Base-by-base conservation (phyloP, 2,113 vertebrate genomes). In the Ceyx margarethae region DNA sequence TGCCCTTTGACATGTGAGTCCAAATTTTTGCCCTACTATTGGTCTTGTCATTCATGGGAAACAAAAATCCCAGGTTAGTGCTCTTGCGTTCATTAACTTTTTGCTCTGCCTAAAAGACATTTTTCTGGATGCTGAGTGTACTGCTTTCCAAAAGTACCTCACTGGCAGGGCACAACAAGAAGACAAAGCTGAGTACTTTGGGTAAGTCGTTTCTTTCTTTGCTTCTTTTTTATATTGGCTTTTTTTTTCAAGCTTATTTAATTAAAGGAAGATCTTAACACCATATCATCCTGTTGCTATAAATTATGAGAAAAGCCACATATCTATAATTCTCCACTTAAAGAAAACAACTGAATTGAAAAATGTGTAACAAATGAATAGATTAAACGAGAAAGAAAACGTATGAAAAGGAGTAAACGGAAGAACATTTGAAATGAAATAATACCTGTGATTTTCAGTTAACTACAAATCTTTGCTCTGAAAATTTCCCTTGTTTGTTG, bases 71-170 rank as follows among this genome's bases (percentile, higher is more conserved):
- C 28, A 78, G 35, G 58, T 94, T 94, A 95, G 62, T 56, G 22
- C 18, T 96, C 85, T 85, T 90, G 81, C 85, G 96, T 62, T 96
- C 66, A 96, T 96, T 96, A 97, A 96, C 96, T 75, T 62, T 45
- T 73, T 4, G 2, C 40, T 91, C 80, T 90, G 46, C 67, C 45
- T 10, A 45, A 33, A 71, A 62, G 28, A 81, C 33, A 81, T 25
- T 78, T 85, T 83, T 71, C 77, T 91, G 71, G n/a, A 15, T 66
- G 19, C 89, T 95, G 94, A 56, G 56, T 43, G 3, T 35, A 28
- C 83, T 43, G 12, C 43, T 81, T 86, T 92, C 46, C 71, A 69
- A 48, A 85, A 90, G 20, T 50, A 40, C 25, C 8, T 67, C 51
- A 46, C 13, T 61, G 67, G 40, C 12, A 48, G 62, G 40, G 46